phyloP scores from a whole-genome alignment of 2,797 vertebrate genomes.

The Microctenopoma steveboyesi region DNA sequence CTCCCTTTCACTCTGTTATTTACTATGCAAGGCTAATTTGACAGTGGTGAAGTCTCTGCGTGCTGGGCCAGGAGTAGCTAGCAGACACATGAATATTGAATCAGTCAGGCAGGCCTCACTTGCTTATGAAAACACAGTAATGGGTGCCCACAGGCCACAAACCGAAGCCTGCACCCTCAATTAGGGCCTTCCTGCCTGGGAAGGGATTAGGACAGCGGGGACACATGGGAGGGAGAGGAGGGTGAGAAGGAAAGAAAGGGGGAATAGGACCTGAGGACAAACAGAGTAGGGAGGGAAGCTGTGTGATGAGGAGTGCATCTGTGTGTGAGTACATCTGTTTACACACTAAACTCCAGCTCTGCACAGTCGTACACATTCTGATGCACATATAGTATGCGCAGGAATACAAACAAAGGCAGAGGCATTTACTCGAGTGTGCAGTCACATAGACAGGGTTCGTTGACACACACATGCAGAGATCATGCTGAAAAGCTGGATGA shows the following conservation, averaged over 20 bases:
- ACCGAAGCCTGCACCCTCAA: slow-evolving; percentile 90
- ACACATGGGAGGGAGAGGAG: slow-evolving; percentile 80
- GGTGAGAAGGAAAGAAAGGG: slow-evolving; percentile 81
- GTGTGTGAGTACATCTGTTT: slow-evolving; percentile 59
- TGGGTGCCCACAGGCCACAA: slow-evolving; percentile 90
- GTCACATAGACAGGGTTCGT: slow-evolving; percentile 9
- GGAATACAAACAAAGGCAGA: slow-evolving; percentile 33
- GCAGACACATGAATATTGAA: slow-evolving; percentile 92
- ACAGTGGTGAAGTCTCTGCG: slow-evolving; percentile 83
- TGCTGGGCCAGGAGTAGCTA: slow-evolving; percentile 87
- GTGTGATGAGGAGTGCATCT: slow-evolving; percentile 61
- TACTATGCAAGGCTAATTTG: slow-evolving; percentile 89
- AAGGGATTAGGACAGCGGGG: slow-evolving; percentile 87
- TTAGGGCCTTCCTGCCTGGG: slow-evolving; percentile 89
- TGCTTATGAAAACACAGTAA: slow-evolving; percentile 92
- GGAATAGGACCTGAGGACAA: slow-evolving; percentile 84
- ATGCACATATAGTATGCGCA: slow-evolving; percentile 44
- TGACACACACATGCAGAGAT: slow-evolving; percentile 1
- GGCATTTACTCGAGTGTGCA: background rate
- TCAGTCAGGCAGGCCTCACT: slow-evolving; percentile 89
- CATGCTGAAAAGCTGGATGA: slow-evolving; percentile 26
- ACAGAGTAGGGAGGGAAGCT: slow-evolving; percentile 63
- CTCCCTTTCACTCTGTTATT: slow-evolving; percentile 76
- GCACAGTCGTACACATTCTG: slow-evolving; percentile 64
- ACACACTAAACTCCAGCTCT: slow-evolving; percentile 32